Evolutionary conservation across 2,888 invertebrate species (phyloP), one percentile per base, ranked within the genome.

Genomic region (Chironomus tentans): DNA sequence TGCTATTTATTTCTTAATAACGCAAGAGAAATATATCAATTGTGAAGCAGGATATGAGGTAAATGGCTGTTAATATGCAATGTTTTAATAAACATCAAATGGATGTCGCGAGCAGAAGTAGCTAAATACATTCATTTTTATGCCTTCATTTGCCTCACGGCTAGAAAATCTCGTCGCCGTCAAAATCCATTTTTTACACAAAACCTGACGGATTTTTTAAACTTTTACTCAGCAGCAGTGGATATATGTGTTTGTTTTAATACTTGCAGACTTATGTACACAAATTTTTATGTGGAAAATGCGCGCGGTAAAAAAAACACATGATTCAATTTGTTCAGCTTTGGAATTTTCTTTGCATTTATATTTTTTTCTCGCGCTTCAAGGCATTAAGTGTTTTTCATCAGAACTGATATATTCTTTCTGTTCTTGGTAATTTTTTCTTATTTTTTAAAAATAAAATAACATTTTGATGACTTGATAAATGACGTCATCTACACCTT

Each of bases 301-400:
- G 38, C 38, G 38, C 38, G 38, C 38, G 12, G 28, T 47, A 15
- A 18, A 47, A n/a, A 69, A 46, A 69, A 69, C 69, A 69, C 47
- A 47, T 47, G 69, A 69, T 69, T 69, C 69, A 69, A 47, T 69
- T 69, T 69, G 68, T 38, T 68, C 68, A 56, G 56, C 56, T 15
- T n/a, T 56, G 68, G 68, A 68, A 68, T 68, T n/a, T 24, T 68
- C 28, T 24, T 68, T 68, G 22, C 28, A 24, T 28, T 68, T 28
- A 38, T 69, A 18, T 69, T 46, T 69, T 24, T 68, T 68, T 28
- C 28, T 68, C 15, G 62, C 22, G 69, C 69, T 47, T n/a, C 46
- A 47, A 46, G 69, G 69, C 46, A 47, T 46, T 28, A 46, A 18
- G n/a, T 56, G n/a, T 56, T n/a, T 56, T 38, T 38, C 38, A 38